Conservation (phyloP, 1,140 invertebrate species). For the Halesus radiatus region DNA sequence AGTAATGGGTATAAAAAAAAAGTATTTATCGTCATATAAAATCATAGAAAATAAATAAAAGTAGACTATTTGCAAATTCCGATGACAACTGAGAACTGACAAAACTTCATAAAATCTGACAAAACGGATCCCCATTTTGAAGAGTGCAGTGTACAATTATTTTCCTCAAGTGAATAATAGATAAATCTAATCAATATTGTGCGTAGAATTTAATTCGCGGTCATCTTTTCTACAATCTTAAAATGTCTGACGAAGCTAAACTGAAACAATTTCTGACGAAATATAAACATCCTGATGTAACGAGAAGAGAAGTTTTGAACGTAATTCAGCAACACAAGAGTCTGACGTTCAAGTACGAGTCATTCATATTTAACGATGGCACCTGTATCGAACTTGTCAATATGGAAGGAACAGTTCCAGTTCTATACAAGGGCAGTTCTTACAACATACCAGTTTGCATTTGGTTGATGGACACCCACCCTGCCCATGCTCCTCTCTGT, state of each 20-base stretch:
- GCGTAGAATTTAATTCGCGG: background rate
- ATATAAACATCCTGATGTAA: constrained; percentile 84
- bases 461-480: constrained; percentile 97
- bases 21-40: no score
- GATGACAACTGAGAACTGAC: background rate
- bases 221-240: background rate
- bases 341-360: constrained; percentile 71
- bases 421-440: constrained; percentile 87
- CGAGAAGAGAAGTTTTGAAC: constrained; percentile 80
- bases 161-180: background rate
- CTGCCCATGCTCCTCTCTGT: constrained; percentile 96
- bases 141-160: background rate
- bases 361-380: constrained; percentile 92
- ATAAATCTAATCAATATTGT: background rate
- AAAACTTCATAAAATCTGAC: background rate
- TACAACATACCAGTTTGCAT: constrained; percentile 98
- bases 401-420: constrained; percentile 93
- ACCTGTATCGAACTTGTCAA: constrained; percentile 84
- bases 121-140: background rate
- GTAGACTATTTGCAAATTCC: background rate
- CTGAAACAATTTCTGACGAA: constrained; percentile 72
- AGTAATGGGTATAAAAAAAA: no score
- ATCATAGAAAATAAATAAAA: no score
- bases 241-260: constrained; percentile 66
- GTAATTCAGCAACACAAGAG: constrained; percentile 81